Evolutionary conservation across 2,888 invertebrate genomes (phyloP).

Genomic region (Xestia c-nigrum): DNA sequence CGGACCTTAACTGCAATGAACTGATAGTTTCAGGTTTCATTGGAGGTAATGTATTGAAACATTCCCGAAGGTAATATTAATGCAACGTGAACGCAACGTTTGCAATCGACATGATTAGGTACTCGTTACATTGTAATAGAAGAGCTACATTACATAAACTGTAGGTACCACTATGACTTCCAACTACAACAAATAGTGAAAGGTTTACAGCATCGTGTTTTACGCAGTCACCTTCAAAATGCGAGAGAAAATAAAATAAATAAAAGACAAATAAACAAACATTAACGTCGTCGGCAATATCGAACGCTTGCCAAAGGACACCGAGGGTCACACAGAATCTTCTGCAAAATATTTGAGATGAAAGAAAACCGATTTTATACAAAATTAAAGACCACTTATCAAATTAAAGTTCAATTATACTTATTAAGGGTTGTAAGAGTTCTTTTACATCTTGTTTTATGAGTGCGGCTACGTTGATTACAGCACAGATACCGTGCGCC

Average conservation of each 20-base stretch:
- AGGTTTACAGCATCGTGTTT: slow-evolving; percentile 19
- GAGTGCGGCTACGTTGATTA: slow-evolving; percentile 64
- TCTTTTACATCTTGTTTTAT: slow-evolving; percentile 53
- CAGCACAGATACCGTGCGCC: slow-evolving; percentile 57
- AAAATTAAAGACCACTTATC: slow-evolving; percentile 72
- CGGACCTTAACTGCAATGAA: slow-evolving; percentile 29
- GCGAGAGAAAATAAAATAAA: slow-evolving; percentile 21
- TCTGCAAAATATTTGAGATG: slow-evolving; percentile 35
- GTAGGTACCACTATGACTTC: not conserved
- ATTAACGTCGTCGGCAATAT: slow-evolving; percentile 43
- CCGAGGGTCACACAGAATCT: slow-evolving; percentile 28
- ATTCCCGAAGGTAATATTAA: slow-evolving; percentile 33
- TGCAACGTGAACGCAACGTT: slow-evolving; percentile 5
- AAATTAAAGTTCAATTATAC: slow-evolving; percentile 72
- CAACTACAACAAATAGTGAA: slow-evolving; percentile 28
- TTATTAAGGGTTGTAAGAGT: slow-evolving; percentile 68
- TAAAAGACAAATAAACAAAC: slow-evolving; percentile 32
- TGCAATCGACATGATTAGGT: slow-evolving; percentile 8
- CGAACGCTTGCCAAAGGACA: slow-evolving; percentile 45
- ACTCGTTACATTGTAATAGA: slow-evolving; percentile 1
- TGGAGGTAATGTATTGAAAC: slow-evolving; percentile 39
- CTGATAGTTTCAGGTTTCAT: slow-evolving; percentile 44
- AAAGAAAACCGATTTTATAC: slow-evolving; percentile 56
- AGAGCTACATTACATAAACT: not conserved
- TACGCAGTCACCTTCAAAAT: slow-evolving; percentile 15